Evolutionary conservation across 1,140 invertebrate genomes (phyloP), one percentile per base, ranked within the genome.

Genomic region (Drosophila murphyi): DNA sequence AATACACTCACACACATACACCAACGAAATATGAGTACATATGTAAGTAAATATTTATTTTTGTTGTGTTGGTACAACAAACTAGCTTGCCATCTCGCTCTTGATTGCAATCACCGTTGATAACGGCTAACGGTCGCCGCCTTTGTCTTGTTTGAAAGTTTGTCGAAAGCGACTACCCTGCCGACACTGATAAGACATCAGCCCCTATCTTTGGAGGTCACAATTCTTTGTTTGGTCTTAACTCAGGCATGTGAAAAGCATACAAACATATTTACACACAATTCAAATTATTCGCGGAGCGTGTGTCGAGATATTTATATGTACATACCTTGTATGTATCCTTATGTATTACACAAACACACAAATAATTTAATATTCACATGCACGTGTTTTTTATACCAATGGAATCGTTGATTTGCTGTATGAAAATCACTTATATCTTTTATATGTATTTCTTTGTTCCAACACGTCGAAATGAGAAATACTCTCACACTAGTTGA

Each of bases 31-130:
- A 34, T 32, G 43, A 31, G 20, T 39, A 28, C 52, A 34, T 45
- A 5, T 8, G 29, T 29, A 62, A 31, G 6, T 43, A 3, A 20
- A 20, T 47, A 2, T 7, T 5, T 10, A 47, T 63, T 29, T 56
- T 48, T 69, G 76, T 67, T 79, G 68, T 65, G 68, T 79, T 87
- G 69, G 52, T 68, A 88, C 79, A 87, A 76, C 76, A 54, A 78
- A 82, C 29, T 59, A 55, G 20, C 35, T 63, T 35, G 48, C 32
- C 52, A 45, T 65, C 76, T 81, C 51, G 41, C 48, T 88, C 59
- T 56, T 56, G 12, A 67, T 47, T 79, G 63, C 61, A 76, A 68
- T 60, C 61, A 73, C 55, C 62, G 20, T 3, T 43, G 62, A 88
- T 87, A 79, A 71, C 59, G 37, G 50, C 50, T 70, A 41, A 60